Evolutionary conservation across 2,113 vertebrate species (phyloP), one percentile per base, ranked within the genome.

Genomic region (Progne subis): DNA sequence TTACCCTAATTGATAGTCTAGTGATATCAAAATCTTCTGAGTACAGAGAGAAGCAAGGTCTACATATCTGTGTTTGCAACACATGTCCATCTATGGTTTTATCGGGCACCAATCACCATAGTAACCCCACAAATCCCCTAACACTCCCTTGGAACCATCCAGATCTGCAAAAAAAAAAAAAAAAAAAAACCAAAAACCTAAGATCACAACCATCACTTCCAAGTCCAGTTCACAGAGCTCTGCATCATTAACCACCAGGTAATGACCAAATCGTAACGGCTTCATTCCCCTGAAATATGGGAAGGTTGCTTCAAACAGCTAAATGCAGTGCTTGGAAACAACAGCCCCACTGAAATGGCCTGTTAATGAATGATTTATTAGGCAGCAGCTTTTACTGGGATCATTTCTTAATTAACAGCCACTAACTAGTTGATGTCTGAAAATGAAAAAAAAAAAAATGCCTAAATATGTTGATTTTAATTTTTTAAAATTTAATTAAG

Each of bases 341-440:
- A 88, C 82, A 83, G 14, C 78, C 85, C 85, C 85, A 41, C 55
- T 82, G 96, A 95, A 96, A 94, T 23, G 67, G 96, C 68, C 94
- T 86, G 96, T 97, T 97, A 98, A 95, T 94, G 91, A 98, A 96
- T 98, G 96, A 98, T 98, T 98, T 97, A 98, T 97, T 94, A 94
- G 89, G 31, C 86, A 78, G 91, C 63, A 55, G 92, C 82, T 96
- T 98, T 97, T 29, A 0, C 63, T 90, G 96, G 96, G 95, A 97
- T 96, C 9, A 96, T 95, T 95, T 96, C 95, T 95, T 98, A 98
- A 98, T 98, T 97, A 98, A 96, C 96, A 92, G 69, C 57, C 82
- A 50, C 94, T 97, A 97, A 97, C 95, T 96, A 79, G 79, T n/a
- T 95, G 90, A 91, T 90, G 84, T 34, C 8, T 69, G 32, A 59